phyloP scores from a whole-genome alignment of 2,113 vertebrate genomes.

The Willisornis vidua region DNA sequence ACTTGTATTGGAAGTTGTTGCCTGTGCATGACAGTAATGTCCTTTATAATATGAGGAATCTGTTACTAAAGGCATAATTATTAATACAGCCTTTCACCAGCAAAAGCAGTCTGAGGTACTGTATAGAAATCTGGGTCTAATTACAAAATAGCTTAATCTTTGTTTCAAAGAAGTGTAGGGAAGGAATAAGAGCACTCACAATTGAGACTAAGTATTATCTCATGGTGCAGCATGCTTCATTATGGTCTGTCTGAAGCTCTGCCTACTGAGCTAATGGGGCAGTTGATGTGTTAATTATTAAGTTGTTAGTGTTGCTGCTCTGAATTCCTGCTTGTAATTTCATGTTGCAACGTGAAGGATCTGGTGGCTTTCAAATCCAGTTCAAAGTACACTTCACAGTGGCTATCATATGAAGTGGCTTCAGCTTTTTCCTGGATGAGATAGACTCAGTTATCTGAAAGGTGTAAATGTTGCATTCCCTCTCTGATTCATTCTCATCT shows the following conservation, averaged over 20 bases:
- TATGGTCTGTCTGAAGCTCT: background rate
- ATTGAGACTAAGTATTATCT: background rate
- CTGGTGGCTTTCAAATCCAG: background rate
- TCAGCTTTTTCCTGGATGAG: background rate
- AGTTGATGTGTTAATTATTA: background rate
- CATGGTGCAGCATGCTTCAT: background rate
- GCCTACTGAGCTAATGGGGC: background rate
- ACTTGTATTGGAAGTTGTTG: background rate
- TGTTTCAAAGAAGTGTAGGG: background rate
- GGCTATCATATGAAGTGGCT: background rate
- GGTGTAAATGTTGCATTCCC: background rate
- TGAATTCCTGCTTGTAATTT: background rate
- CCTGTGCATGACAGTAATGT: rapidly evolving
- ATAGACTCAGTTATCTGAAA: background rate
- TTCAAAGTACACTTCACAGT: background rate
- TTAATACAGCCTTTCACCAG: background rate
- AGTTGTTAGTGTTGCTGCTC: rapidly evolving
- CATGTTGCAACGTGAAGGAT: background rate
- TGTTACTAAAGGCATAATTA: background rate
- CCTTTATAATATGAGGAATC: background rate
- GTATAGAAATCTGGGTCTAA: background rate
- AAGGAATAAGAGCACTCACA: background rate
- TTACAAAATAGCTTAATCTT: background rate
- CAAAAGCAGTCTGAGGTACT: background rate
- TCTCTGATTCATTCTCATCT: background rate